Percentiles rank a stretch among this genome's conserved stretches.
Conservation (phyloP, 2,888 invertebrate species). For the Yponomeuta cagnagella region DNA sequence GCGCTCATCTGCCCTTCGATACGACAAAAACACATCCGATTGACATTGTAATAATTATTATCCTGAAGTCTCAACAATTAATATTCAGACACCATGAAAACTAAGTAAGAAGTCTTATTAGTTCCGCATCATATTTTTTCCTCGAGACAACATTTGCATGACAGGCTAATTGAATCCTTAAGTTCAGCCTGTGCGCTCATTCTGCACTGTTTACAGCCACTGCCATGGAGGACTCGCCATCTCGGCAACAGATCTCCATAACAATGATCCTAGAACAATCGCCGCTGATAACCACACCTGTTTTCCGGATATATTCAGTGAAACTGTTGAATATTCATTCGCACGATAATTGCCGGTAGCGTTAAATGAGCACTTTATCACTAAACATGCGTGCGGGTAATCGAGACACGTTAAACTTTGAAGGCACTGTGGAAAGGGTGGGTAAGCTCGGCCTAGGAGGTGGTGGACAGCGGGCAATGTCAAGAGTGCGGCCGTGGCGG, state of each 20-base stretch:
- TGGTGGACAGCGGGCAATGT: constrained; percentile 42
- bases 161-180: constrained; percentile 50
- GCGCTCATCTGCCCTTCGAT: constrained; percentile 15
- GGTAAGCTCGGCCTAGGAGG: constrained; percentile 18
- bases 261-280: constrained; percentile 63
- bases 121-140: constrained; percentile 8
- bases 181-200: constrained; percentile 55
- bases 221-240: constrained; percentile 33
- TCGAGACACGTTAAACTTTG: constrained; percentile 13
- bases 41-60: neutral
- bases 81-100: neutral
- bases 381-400: neutral
- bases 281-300: constrained; percentile 44
- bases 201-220: constrained; percentile 42
- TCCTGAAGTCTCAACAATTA: neutral
- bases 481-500: constrained; percentile 45
- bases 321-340: constrained; percentile 52
- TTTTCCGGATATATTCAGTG: constrained; percentile 47
- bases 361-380: constrained; percentile 13
- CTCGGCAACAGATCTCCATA: constrained; percentile 49
- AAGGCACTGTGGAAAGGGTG: constrained; percentile 8
- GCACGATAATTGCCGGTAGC: constrained; percentile 29
- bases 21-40: neutral
- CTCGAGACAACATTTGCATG: constrained; percentile 40
- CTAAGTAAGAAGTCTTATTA: neutral